Base-by-base conservation (phyloP, 2,797 vertebrate genomes). In the Tadarida brasiliensis region DNA sequence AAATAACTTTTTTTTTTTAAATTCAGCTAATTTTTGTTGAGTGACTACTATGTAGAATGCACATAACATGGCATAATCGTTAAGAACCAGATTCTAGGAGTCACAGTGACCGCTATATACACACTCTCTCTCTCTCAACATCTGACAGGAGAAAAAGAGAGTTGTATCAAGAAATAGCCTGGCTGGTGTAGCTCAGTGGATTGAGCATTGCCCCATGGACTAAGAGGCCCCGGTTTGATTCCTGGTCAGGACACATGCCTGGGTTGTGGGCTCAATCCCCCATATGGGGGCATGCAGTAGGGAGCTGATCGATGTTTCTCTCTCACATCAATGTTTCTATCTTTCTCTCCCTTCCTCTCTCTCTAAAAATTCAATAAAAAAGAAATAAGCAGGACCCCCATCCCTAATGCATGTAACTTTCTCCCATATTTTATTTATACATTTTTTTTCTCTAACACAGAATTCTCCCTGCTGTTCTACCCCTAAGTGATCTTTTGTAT, bases 51-150 rank as follows among this genome's bases (percentile, higher is more conserved):
- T 59, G 5, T 65, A 7, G 33, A 67, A 83, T 56, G 7, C 33
- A 89, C 14, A 65, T 30, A 49, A 73, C 5, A 73, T 49, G 56
- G 22, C 35, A 11, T 35, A 33, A 28, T 76, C 61, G 44, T 89
- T 89, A 89, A 84, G 63, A 97, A 86, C 26, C 17, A 56, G 63
- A 35, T 88, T 87, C n/a, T 86, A 59, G 28, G 30, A 87, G 28
- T 71, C 24, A 92, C 51, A 76, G 16, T 90, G 71, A 85, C 8
- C 20, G 88, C n/a, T 74, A 7, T 78, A 28, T 73, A 33, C 28
- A 59, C 28, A 65, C 11, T 16, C 17, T n/a, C 68, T 59, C 16
- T 56, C 19, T 78, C 16, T 73, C 44, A 91, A 77, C 22, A 68
- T 70, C 33, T 65, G 20, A 59, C 5, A 49, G 39, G 30, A 71